Evolutionary conservation across 2,888 invertebrate species (phyloP), one percentile per base, ranked within the genome.

Genomic region (Sturmia bella): DNA sequence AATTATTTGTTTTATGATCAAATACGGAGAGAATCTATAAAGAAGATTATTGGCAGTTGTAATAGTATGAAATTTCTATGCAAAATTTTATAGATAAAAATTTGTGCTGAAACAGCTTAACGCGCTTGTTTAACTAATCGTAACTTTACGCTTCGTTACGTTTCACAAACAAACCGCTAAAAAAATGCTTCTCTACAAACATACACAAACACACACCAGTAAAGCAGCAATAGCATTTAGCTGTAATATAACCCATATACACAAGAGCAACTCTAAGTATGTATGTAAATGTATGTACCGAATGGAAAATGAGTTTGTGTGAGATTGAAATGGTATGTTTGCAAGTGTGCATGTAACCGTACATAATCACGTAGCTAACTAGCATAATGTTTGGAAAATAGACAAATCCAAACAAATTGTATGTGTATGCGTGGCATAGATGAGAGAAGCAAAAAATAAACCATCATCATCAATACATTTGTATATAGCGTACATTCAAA

Each of bases 91-190:
- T 24, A 57, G 63, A 64, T 69, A 50, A 57, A 72, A 82, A 63
- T 77, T 77, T 85, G 83, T 81, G 84, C 84, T 85, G 84, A 83
- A 84, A 66, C 73, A 76, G 81, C 85, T 88, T 88, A 88, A 87
- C 89, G 87, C 87, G 88, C 87, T 88, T 89, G 89, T 88, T 87
- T 89, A 89, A 88, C 89, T 89, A 89, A 89, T 89, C 89, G 88
- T 88, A 87, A 88, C 89, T 89, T 89, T 87, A 88, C 88, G 88
- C 89, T 89, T 89, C 88, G 89, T 88, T 89, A 87, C 87, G 86
- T 86, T 88, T 88, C 86, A 85, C 88, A 88, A 89, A 88, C 87
- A 89, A 87, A 87, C 87, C 87, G 78, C 77, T 74, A 63, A 64
- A 81, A 80, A 50, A 32, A 41, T 32, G 56, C 48, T 64, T 32